Percentiles rank a stretch among this genome's conserved stretches.
Evolutionary conservation across 2,113 vertebrate species (phyloP).

Genomic region (Hyaena hyaena): DNA sequence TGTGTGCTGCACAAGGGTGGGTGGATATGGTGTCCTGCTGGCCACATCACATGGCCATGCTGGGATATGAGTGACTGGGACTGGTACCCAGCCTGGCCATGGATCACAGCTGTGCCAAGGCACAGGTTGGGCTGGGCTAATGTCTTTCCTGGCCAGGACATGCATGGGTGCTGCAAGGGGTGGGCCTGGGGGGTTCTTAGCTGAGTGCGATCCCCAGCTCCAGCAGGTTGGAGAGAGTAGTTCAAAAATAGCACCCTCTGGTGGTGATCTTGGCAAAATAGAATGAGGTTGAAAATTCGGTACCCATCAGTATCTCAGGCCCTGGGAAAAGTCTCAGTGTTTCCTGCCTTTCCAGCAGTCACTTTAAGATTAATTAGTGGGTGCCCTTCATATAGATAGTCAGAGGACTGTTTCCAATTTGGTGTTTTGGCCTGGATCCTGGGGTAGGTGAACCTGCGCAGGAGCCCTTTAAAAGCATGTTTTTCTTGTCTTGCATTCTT

Average conservation of each 20-base stretch:
- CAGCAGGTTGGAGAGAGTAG: background rate
- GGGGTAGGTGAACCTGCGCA: background rate
- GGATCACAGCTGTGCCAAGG: background rate
- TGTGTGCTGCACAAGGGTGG: background rate
- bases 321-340: background rate
- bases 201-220: background rate
- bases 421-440: background rate
- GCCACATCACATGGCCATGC: background rate
- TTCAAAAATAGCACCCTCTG: background rate
- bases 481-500: background rate
- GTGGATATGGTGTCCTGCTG: background rate
- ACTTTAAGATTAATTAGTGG: background rate
- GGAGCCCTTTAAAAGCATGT: background rate
- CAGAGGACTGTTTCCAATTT: background rate
- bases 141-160: background rate
- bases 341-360: background rate
- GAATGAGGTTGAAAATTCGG: background rate
- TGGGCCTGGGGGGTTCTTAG: background rate
- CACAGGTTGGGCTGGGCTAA: background rate
- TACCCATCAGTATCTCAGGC: background rate
- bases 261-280: background rate
- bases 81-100: background rate
- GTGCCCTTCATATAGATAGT: background rate
- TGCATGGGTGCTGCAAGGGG: background rate
- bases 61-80: background rate